These are phyloP conservation scores for Napeogenes inachia DNA, from an alignment of 2,888 invertebrate species.

Conservation along the genomic window DNA sequence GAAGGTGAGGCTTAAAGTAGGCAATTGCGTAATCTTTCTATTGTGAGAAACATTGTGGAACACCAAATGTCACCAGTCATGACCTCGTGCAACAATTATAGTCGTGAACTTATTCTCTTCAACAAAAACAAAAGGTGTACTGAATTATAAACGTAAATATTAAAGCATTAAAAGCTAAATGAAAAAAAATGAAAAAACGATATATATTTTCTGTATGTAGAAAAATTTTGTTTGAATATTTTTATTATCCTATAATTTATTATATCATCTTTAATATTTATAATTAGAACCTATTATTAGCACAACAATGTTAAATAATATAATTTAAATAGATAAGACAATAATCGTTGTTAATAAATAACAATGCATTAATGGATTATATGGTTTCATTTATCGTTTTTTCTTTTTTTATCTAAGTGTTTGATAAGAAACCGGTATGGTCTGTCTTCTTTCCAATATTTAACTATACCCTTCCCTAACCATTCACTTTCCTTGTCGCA, in stretches of 20 bases:
- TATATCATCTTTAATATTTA: no score
- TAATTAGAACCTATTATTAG: no score
- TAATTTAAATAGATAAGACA: neutral
- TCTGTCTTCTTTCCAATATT: slow-evolving; percentile 32
- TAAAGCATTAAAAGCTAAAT: no score
- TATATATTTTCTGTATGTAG: no score
- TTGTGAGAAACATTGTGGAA: slow-evolving; percentile 41
- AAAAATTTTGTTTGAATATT: no score
- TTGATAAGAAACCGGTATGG: slow-evolving; percentile 49
- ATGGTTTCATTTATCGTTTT: slow-evolving; percentile 8
- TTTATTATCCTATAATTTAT: no score
- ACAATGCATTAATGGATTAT: neutral
- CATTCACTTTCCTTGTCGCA: slow-evolving; percentile 42
- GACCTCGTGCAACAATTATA: slow-evolving; percentile 33
- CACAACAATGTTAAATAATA: no score
- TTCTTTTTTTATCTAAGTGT: slow-evolving; percentile 17
- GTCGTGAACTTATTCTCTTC: slow-evolving; percentile 7
- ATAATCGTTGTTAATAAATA: neutral
- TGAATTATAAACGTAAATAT: no score
- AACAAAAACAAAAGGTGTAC: neutral
- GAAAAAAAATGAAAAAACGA: no score
- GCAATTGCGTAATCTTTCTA: slow-evolving; percentile 52
- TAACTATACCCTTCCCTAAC: slow-evolving; percentile 41
- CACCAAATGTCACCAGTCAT: slow-evolving; percentile 41
- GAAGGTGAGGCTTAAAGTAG: slow-evolving; percentile 49